Evolutionary conservation across 2,113 vertebrate genomes (phyloP), one percentile per base, ranked within the genome.

Genomic region (Oncorhynchus masou): DNA sequence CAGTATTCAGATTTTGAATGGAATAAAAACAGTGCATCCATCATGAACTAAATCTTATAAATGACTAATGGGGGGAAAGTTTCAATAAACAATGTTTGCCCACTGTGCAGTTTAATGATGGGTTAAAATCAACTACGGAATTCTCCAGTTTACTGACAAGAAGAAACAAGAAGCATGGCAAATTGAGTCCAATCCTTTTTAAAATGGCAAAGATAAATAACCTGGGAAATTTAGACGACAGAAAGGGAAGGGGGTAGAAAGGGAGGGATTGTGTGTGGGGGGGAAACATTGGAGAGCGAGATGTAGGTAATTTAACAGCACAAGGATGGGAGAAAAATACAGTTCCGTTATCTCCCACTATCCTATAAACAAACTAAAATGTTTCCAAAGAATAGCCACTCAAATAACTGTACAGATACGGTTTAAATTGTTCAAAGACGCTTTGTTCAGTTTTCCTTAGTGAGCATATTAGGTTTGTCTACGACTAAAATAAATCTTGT

Each of bases 111-210:
- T 82, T 88, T 86, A 81, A 74, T 65, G 79, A 71, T 66, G 76
- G 39, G 75, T 84, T 73, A 62, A 27, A 73, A 83, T 85, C 81
- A 78, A 77, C 73, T 45, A 74, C 45, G 74, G 82, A 79, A 79
- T 78, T 84, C 69, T 54, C 29, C 59, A 8, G 76, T 74, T 77
- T 74, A 81, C 85, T 74, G 86, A 86, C 84, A 82, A 31, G 76
- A 84, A 72, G 84, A 78, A 65, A 86, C 84, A 82, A 31, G 76
- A 84, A 72, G 84, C 79, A 65, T 79, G 79, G 80, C 65, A 80
- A 90, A 91, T 81, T 69, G 84, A 88, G 81, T 82, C 76, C 74
- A 89, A 86, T 88, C 90, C 86, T 81, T 84, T 91, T 90, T 84
- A 76, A 78, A 90, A 86, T 68, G 79, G 82, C 59, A 64, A 60